Percentiles rank a stretch among this genome's conserved stretches.
phyloP scores from a whole-genome alignment of 1,140 invertebrate genomes.

The Amyelois transitella region DNA sequence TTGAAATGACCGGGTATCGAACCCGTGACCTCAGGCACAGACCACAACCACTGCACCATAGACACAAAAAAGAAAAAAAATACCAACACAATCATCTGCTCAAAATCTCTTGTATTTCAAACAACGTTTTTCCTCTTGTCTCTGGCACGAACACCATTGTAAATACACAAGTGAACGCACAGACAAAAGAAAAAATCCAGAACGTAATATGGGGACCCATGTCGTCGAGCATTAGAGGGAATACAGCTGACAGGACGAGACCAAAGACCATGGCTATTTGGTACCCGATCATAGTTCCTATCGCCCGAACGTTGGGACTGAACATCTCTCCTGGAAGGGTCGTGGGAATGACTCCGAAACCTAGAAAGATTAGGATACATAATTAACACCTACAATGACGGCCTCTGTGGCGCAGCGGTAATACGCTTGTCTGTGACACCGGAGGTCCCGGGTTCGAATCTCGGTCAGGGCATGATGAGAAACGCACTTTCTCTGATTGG shows the following conservation, averaged over 20 bases:
- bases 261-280: not conserved
- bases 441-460: too few relatives aligned
- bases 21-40: too few relatives aligned
- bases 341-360: not conserved
- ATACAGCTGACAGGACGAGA: not conserved
- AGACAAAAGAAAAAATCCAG: slow-evolving; percentile 4
- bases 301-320: not conserved
- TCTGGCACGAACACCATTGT: slow-evolving; percentile 13
- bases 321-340: not conserved
- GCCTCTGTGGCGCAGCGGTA: too few relatives aligned
- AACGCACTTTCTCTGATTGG: too few relatives aligned
- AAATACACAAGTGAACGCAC: slow-evolving; percentile 11
- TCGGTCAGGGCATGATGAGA: too few relatives aligned
- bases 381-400: too few relatives aligned
- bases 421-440: too few relatives aligned
- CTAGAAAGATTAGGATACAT: not conserved
- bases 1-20: too few relatives aligned
- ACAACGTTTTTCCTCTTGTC: slow-evolving; percentile 15
- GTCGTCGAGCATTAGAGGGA: not conserved
- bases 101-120: slow-evolving; percentile 13
- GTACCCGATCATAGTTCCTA: not conserved
- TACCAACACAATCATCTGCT: slow-evolving; percentile 14
- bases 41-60: too few relatives aligned
- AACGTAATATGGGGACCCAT: not conserved
- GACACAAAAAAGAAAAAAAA: too few relatives aligned